Conservation (phyloP, 1,140 invertebrate species). For the Trialeurodes vaporariorum region DNA sequence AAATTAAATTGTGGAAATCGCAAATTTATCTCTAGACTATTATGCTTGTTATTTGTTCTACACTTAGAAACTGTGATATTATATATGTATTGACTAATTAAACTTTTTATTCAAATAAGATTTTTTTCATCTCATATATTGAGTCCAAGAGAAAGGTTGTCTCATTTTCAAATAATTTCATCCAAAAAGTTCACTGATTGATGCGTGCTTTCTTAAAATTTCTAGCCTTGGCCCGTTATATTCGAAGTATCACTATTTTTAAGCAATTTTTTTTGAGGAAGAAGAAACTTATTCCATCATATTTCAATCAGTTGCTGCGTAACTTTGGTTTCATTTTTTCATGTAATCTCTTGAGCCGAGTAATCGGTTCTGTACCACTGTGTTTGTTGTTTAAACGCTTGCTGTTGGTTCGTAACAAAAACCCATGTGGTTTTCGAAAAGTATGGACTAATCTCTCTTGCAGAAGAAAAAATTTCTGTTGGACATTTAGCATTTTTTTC, state of each 20-base stretch:
- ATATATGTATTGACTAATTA: conserved; percentile 1
- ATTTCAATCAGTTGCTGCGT: too few species aligned
- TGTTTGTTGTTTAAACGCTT: too few species aligned
- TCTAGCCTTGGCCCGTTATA: neutral
- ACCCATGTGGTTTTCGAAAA: too few species aligned
- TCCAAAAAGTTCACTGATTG: too few species aligned
- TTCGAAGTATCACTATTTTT: neutral
- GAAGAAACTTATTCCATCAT: too few species aligned
- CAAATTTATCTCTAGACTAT: neutral
- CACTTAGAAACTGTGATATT: neutral
- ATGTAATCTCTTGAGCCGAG: too few species aligned
- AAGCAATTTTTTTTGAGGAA: conserved; percentile 1
- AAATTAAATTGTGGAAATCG: neutral
- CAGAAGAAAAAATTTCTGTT: too few species aligned
- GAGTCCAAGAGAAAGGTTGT: neutral
- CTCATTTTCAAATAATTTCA: neutral
- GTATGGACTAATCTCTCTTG: too few species aligned
- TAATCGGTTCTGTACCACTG: too few species aligned
- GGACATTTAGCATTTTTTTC: neutral
- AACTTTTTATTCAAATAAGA: neutral
- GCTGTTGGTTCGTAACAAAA: too few species aligned
- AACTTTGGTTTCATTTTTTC: too few species aligned
- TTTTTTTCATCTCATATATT: neutral
- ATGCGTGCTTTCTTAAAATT: too few species aligned
- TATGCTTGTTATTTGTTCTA: conserved; percentile 1